Evolutionary conservation across 2,888 invertebrate species (phyloP).

Genomic region (Papilio elwesi): DNA sequence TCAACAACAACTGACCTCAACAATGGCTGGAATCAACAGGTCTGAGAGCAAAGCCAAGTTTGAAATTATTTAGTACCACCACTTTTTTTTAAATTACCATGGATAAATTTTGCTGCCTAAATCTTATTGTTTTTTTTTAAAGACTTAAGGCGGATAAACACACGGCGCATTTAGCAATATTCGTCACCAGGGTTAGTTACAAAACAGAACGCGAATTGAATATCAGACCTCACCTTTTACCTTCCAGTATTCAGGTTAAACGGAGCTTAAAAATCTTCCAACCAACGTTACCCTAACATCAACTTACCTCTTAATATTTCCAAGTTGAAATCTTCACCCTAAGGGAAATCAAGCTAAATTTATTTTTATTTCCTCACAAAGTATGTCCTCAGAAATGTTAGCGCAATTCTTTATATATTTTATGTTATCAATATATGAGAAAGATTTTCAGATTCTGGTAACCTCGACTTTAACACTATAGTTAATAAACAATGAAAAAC

Average conservation of each 20-base stretch:
- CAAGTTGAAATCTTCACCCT: conserved; percentile 35
- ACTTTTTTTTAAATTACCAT: no score
- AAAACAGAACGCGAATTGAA: not conserved
- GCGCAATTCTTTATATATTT: not conserved
- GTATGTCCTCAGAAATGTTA: conserved; percentile 8
- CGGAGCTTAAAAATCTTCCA: conserved; percentile 18
- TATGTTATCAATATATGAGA: not conserved
- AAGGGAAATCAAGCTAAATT: conserved; percentile 30
- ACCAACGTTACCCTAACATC: conserved; percentile 11
- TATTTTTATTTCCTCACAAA: conserved; percentile 31
- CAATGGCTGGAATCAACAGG: no score
- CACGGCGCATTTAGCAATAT: no score
- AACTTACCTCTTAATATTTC: conserved; percentile 35
- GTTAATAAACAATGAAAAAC: no score
- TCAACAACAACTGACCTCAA: no score
- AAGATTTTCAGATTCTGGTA: not conserved
- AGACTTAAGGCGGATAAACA: no score
- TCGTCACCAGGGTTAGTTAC: not conserved
- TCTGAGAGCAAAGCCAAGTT: no score
- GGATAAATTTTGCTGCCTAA: no score
- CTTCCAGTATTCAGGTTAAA: conserved; percentile 22
- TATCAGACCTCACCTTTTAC: not conserved
- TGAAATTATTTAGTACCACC: no score
- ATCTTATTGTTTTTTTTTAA: no score
- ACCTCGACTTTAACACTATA: no score